phyloP scores from a whole-genome alignment of 1,140 invertebrate genomes.

The Conopomorpha cramerella region DNA sequence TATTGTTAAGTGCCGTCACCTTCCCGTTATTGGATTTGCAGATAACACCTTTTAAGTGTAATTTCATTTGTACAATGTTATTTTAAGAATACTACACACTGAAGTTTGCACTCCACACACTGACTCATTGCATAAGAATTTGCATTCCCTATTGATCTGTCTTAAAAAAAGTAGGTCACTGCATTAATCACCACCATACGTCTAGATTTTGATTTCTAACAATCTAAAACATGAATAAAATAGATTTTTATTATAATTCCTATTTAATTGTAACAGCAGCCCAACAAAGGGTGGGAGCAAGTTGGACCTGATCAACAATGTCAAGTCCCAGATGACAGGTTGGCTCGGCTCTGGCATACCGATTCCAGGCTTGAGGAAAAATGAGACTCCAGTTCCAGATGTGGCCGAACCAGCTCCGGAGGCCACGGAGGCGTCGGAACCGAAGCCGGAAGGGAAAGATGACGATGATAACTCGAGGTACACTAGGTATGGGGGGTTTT shows the following conservation, averaged over 20 bases:
- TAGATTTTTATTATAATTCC: neutral
- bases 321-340: conserved; percentile 79
- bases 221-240: too few species aligned
- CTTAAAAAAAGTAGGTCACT: neutral
- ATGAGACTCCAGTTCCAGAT: conserved; percentile 42
- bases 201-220: neutral
- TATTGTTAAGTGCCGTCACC: too few species aligned
- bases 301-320: conserved; percentile 78
- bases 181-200: neutral
- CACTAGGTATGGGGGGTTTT: conserved; percentile 67
- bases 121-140: neutral
- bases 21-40: too few species aligned
- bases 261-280: conserved; percentile 34
- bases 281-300: conserved; percentile 72
- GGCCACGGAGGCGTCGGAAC: conserved; percentile 48
- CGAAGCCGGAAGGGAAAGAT: conserved; percentile 65
- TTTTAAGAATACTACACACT: too few species aligned
- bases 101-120: too few species aligned
- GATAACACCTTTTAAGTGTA: too few species aligned
- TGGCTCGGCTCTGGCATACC: conserved; percentile 76
- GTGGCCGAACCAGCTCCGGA: conserved; percentile 51
- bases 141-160: neutral
- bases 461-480: conserved; percentile 84
- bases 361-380: conserved; percentile 72
- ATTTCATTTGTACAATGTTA: too few species aligned